phyloP scores from a whole-genome alignment of 2,888 invertebrate species.

The Xiphydria camelus region DNA sequence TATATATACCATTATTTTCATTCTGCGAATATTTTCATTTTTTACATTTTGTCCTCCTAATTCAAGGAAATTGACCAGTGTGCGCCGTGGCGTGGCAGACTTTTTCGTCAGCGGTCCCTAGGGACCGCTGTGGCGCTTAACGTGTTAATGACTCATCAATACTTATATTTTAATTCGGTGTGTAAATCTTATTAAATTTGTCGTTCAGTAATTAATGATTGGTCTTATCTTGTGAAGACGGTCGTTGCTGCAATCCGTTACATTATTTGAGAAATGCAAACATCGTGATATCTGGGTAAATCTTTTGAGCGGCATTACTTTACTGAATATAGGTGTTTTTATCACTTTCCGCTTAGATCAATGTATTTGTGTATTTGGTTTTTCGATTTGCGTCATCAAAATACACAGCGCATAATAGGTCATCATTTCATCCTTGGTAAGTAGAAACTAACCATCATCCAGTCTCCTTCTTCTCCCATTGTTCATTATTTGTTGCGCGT shows the following conservation, averaged over 20 bases:
- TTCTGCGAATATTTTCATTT: too few species aligned
- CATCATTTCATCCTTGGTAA: not conserved
- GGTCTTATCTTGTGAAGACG: constrained; percentile 15
- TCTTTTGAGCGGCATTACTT: constrained; percentile 8
- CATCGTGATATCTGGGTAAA: constrained; percentile 10
- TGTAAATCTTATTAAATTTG: constrained; percentile 17
- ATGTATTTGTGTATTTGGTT: constrained; percentile 4
- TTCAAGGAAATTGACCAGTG: too few species aligned
- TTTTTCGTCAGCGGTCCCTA: too few species aligned
- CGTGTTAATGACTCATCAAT: not conserved
- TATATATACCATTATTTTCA: too few species aligned
- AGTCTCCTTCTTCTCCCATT: not conserved
- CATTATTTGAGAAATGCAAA: constrained; percentile 20
- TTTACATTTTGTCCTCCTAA: too few species aligned
- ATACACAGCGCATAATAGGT: constrained; percentile 4
- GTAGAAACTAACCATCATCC: not conserved
- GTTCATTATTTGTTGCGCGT: not conserved
- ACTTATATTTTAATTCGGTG: constrained; percentile 11
- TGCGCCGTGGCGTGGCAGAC: too few species aligned
- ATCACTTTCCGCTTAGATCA: constrained; percentile 5
- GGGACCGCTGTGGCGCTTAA: too few species aligned
- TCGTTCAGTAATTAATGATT: constrained; percentile 17
- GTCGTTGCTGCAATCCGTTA: constrained; percentile 10
- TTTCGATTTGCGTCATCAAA: constrained; percentile 6
- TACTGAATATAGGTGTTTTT: constrained; percentile 10